Conservation (phyloP, 1,140 invertebrate species). For the Saxidomus purpurata region DNA sequence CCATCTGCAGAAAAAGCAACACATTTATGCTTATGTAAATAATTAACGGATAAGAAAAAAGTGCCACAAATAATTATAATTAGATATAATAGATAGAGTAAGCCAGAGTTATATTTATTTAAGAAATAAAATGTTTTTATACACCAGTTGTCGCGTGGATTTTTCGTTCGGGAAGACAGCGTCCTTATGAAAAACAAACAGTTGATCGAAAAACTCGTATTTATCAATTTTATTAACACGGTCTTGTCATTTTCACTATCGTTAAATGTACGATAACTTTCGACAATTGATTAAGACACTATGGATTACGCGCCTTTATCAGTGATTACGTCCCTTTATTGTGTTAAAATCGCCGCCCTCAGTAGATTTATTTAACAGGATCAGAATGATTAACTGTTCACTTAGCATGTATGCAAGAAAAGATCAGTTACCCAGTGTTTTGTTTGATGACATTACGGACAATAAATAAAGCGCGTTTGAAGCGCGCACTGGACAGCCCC, state of each 20-base stretch:
- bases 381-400: constrained; percentile 43
- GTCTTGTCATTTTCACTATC: constrained; percentile 26
- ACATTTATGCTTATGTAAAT: too few species aligned
- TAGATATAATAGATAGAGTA: too few species aligned
- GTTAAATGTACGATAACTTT: constrained; percentile 10
- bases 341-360: constrained; percentile 44
- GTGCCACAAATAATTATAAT: too few species aligned
- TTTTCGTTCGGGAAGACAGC: too few species aligned
- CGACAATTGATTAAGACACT: constrained; percentile 24
- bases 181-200: constrained; percentile 30
- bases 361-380: constrained; percentile 49
- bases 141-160: too few species aligned
- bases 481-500: constrained; percentile 1
- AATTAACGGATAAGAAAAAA: too few species aligned
- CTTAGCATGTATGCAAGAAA: constrained; percentile 41
- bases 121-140: too few species aligned
- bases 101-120: too few species aligned
- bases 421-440: constrained; percentile 34
- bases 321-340: constrained; percentile 43
- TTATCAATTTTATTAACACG: constrained; percentile 42
- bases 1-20: too few species aligned
- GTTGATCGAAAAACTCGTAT: background rate
- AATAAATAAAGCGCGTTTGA: constrained; percentile 19
- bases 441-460: constrained; percentile 49
- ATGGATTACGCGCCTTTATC: constrained; percentile 36